Base-by-base conservation (phyloP, 2,888 invertebrate species). In the Ochropleura leucogaster region DNA sequence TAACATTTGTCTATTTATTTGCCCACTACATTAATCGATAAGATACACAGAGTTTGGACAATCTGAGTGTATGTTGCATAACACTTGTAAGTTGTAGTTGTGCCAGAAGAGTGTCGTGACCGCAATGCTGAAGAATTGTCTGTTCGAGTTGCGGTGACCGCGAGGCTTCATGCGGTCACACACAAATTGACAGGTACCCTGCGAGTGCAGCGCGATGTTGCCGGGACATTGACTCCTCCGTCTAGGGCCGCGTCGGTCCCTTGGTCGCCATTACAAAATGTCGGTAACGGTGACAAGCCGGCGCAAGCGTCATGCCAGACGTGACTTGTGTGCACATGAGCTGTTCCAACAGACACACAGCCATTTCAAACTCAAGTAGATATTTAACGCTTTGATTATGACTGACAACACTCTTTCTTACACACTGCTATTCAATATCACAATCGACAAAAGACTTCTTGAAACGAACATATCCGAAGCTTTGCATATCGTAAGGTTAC, bases 251-350 rank as follows among this genome's bases (percentile, higher is more conserved):
- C 86, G 51, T 60, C 92, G 92, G 92, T 93, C 92, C 92, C 92
- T 92, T 89, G 80, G 83, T 84, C 74, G 64, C 87, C 91, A 89
- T 95, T 94, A 95, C 95, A 93, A 94, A 94, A 94, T 92, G 93
- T 93, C 90, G 90, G 92, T 95, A 95, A 94, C 95, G 94, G 95
- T 93, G 93, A 90, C 91, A 86, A 74, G 71, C 82, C 68, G 66
- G 79, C 78, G 79, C 85, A 81, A 85, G 83, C 85, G 86, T 80
- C 88, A 84, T 79, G 62, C n/a, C 82, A 80, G 72, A 94, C 94
- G 95, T 94, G 95, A 91, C 83, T 49, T 30, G 93, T 85, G 47
- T 93, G 70, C 85, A 59, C 69, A 89, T 78, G 40, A 63, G 66
- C 72, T 83, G 74, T 55, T 49, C 66, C 63, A 72, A 70, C 74